Base-by-base conservation (phyloP, 2,888 invertebrate species). In the Aphodius sticticus region DNA sequence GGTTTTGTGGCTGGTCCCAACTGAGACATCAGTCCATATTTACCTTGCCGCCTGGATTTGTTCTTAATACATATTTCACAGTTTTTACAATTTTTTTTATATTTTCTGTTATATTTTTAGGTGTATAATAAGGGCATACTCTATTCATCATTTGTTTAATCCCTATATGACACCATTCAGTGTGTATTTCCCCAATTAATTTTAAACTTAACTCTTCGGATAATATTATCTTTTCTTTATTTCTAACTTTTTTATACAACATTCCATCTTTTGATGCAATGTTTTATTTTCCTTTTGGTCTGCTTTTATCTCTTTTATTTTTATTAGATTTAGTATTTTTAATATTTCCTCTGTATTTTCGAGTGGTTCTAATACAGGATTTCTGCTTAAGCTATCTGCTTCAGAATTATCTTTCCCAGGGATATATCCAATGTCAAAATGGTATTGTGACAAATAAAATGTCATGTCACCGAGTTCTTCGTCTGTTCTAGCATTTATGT, bases 1-100 rank as follows among this genome's bases (percentile, higher is more conserved):
- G 85, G 85, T 69, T 83, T 77, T 38, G 78, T 81, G 2, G 86
- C 85, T 16, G 86, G 86, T 6, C 85, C 85, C 35, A 86, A 75
- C 12, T 85, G 83, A 6, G 12, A 70, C 70, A 70, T 70, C 15
- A 69, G 69, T 69, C 69, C 15, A 6, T 6, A 6, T 6, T 70
- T 70, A 70, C 16, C 6, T 70, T 70, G 70, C 16, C 70, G 15
- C 16, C 12, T 77, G 69, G 36, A 70, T 16, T 70, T 70, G 16
- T 70, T 70, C 12, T 14, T 53, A n/a, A 16, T 53, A 70, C 70
- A 70, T 16, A 70, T 70, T 70, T 16, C 35, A 77, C 79, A 79
- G 14, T 70, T 77, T 69, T 77, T 77, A 76, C 76, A 26, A 70
- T 38, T 36, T 77, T 15, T 78, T 38, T 78, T 69, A 79, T 79